Evolutionary conservation across 2,113 vertebrate species (phyloP), one percentile per base, ranked within the genome.

Genomic region (Pholis gunnellus): DNA sequence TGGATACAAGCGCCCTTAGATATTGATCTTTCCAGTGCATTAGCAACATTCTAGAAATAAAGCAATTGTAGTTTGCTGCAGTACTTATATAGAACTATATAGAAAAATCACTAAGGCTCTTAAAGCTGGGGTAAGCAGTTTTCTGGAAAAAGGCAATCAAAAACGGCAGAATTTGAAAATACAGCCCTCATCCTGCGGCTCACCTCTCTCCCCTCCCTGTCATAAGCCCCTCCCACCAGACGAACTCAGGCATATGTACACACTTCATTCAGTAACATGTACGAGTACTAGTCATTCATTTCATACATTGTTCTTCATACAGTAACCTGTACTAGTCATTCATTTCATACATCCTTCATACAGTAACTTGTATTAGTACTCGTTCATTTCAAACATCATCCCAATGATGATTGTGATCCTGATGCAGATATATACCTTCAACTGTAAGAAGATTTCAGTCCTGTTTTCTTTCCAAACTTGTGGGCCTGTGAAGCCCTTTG

Each of bases 11-110:
- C 10, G 38, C 9, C 14, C 38, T 11, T n/a, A 9, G 29, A 63
- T 67, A 65, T n/a, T 25, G 38, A 48, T 46, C 40, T 59, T 57
- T 77, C 65, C 8, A 27, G 2, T 63, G 34, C 22, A 70, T 64
- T 17, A 40, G 36, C 38, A 50, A 38, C 8, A 77, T 77, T 9
- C 36, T 36, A 22, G 29, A 61, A 31, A n/a, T 11, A 73, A 54
- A 42, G 50, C 18, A 60, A 11, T 36, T 69, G 27, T 34, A 31
- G 54, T 66, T 17, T 46, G 20, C 25, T 59, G 14, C 25, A 29
- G 14, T 31, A 60, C 27, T 29, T 17, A 31, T 60, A 60, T 3
- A 60, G 57, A 15, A 60, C 4, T 7, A 17, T 29, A 59, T 59
- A 59, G 25, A 29, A 54, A n/a, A n/a, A 22, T 61, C 42, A 52